phyloP scores from a whole-genome alignment of 2,113 vertebrate species.

The Formicarius rufipectus region DNA sequence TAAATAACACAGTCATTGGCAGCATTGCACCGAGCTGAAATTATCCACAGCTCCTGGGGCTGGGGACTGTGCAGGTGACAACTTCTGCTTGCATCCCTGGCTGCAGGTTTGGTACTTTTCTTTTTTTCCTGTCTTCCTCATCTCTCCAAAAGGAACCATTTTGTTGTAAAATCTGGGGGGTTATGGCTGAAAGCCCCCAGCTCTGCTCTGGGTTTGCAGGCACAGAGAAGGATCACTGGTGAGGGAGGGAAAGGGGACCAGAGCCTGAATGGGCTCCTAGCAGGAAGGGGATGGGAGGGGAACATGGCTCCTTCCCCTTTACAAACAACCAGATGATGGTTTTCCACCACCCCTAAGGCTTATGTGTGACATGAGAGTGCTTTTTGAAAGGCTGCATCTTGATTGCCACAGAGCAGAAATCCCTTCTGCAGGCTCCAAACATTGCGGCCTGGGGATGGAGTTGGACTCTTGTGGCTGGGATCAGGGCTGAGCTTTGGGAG shows the following conservation, averaged over 20 bases:
- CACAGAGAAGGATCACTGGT: not conserved
- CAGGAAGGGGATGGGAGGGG: not conserved
- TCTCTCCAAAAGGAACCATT: not conserved
- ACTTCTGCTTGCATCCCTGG: not conserved
- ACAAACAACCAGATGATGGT: not conserved
- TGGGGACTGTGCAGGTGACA: not conserved
- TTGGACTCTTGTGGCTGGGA: not conserved
- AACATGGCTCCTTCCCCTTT: not conserved
- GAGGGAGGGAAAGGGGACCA: not conserved
- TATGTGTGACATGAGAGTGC: not conserved
- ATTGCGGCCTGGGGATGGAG: not conserved
- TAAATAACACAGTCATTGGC: not conserved
- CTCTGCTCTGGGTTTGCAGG: not conserved
- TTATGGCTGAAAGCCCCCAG: not conserved
- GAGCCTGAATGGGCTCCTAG: not conserved
- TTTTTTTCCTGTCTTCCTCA: not conserved
- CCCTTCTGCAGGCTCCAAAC: not conserved
- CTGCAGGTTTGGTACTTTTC: not conserved
- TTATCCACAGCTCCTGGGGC: not conserved
- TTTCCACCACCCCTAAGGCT: not conserved
- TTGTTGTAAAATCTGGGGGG: not conserved
- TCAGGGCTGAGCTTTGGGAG: fast-evolving
- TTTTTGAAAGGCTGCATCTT: not conserved
- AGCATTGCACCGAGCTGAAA: not conserved
- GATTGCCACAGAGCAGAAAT: not conserved